A percentile compares a stretch with the other conserved stretches of the same genome.
These are phyloP conservation scores for Synanthedon vespiformis DNA, from an alignment of 2,888 invertebrate genomes.

Conservation along the genomic window DNA sequence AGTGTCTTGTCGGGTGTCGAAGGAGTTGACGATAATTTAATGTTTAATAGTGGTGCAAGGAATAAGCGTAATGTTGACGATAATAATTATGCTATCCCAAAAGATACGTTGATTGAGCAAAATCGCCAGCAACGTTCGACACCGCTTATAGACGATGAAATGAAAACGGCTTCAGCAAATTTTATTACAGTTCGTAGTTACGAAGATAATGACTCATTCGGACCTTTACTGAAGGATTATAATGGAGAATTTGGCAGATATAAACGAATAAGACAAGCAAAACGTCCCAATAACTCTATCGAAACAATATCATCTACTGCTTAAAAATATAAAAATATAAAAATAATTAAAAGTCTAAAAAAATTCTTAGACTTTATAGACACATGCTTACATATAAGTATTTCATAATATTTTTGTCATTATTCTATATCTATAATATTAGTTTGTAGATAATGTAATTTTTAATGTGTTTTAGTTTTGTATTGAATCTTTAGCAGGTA, in stretches of 20 bases:
- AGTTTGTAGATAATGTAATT: background rate
- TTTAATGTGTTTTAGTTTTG: slow-evolving; percentile 3
- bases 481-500: slow-evolving; percentile 1
- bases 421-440: slow-evolving; percentile 3
- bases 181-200: slow-evolving; percentile 28
- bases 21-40: slow-evolving; percentile 52
- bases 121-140: slow-evolving; percentile 15
- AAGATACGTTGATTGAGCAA: background rate
- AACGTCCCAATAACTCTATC: slow-evolving; percentile 12
- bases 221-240: slow-evolving; percentile 33
- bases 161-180: slow-evolving; percentile 19
- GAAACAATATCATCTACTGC: background rate
- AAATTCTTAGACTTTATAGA: no score
- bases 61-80: slow-evolving; percentile 28
- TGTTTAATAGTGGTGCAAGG: slow-evolving; percentile 35
- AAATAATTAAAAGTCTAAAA: no score
- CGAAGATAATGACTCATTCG: slow-evolving; percentile 45
- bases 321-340: background rate
- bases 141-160: slow-evolving; percentile 17
- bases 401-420: background rate
- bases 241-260: slow-evolving; percentile 42
- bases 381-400: background rate
- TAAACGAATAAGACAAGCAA: slow-evolving; percentile 51
- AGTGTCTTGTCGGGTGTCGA: slow-evolving; percentile 45
- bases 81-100: slow-evolving; percentile 1